Evolutionary conservation across 1,140 invertebrate species (phyloP).

Genomic region (Popillia japonica): DNA sequence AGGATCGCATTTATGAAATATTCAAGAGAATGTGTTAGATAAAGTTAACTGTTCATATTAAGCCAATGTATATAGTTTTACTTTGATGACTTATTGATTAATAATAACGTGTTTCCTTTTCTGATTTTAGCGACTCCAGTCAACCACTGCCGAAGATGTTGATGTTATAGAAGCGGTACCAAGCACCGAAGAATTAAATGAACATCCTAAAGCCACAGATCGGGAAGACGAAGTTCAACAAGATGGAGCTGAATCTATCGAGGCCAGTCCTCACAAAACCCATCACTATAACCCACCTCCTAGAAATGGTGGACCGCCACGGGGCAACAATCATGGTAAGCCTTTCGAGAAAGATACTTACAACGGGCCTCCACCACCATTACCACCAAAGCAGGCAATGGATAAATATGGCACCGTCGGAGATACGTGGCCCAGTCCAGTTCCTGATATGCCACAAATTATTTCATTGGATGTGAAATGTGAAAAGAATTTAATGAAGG

Average conservation of each 20-base stretch:
- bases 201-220: constrained; percentile 52
- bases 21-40: too few relatives aligned
- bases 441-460: constrained; percentile 90
- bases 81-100: too few relatives aligned
- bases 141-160: constrained; percentile 66
- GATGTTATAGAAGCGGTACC: constrained; percentile 71
- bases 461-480: constrained; percentile 92
- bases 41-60: too few relatives aligned
- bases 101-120: background rate
- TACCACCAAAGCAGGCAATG: constrained; percentile 66
- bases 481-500: constrained; percentile 93
- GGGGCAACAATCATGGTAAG: constrained; percentile 49
- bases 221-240: constrained; percentile 52
- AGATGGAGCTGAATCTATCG: constrained; percentile 63
- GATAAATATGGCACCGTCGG: constrained; percentile 66
- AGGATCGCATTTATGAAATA: too few relatives aligned
- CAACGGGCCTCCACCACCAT: constrained; percentile 72
- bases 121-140: constrained; percentile 62
- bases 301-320: constrained; percentile 58
- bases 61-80: too few relatives aligned
- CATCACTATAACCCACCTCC: constrained; percentile 56
- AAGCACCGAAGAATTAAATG: constrained; percentile 65
- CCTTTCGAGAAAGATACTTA: constrained; percentile 62
- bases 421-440: constrained; percentile 82
- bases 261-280: constrained; percentile 65